Conservation (phyloP, 2,888 invertebrate genomes). For the Tupiocoris notatus region DNA sequence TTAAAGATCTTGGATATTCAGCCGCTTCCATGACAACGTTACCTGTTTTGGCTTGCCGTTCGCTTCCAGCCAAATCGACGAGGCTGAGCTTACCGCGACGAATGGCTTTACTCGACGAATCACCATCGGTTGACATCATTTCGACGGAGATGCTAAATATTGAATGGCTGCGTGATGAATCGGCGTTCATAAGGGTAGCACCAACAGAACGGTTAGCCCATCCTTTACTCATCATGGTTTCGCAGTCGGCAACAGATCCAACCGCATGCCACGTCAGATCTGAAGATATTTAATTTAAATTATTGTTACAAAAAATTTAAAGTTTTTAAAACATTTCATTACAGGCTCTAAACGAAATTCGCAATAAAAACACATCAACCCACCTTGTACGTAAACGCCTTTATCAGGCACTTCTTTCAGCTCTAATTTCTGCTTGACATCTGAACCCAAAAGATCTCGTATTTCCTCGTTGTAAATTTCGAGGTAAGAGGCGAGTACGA, state of each 20-base stretch:
- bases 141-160: conserved; percentile 84
- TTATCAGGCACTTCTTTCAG: conserved; percentile 66
- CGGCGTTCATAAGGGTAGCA: conserved; percentile 85
- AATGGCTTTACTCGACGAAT: conserved; percentile 54
- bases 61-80: conserved; percentile 86
- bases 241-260: conserved; percentile 74
- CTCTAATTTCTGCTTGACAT: conserved; percentile 61
- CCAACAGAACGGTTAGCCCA: conserved; percentile 79
- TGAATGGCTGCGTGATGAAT: conserved; percentile 81
- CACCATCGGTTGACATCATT: conserved; percentile 63
- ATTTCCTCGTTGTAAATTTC: conserved; percentile 86
- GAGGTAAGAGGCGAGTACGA: conserved; percentile 74
- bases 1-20: not conserved
- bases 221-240: conserved; percentile 70
- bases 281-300: conserved; percentile 51
- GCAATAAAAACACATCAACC: no score
- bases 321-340: no score
- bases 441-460: conserved; percentile 65
- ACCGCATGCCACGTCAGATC: conserved; percentile 73
- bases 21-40: conserved; percentile 24
- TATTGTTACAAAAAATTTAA: no score
- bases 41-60: conserved; percentile 76
- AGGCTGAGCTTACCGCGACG: conserved; percentile 75
- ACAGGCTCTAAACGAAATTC: no score
- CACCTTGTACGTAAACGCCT: conserved; percentile 66